A percentile compares a stretch with the other conserved stretches of the same genome.
Evolutionary conservation across 2,888 invertebrate species (phyloP).

Genomic region (Dioctria rufipes): DNA sequence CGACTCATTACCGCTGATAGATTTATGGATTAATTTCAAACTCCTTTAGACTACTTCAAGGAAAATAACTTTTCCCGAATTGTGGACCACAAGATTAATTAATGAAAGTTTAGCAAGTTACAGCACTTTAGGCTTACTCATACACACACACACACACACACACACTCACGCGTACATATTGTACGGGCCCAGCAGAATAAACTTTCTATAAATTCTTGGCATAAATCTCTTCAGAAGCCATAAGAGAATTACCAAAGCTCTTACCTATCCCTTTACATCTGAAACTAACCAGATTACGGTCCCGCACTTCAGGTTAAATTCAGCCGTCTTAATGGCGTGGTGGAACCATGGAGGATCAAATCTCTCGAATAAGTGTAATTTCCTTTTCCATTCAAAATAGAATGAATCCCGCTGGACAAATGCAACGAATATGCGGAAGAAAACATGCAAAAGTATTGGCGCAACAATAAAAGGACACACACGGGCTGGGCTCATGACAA

Average conservation of each 20-base stretch:
- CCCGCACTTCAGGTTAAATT: conserved; percentile 40
- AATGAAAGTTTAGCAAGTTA: conserved; percentile 21
- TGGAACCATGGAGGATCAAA: conserved; percentile 22
- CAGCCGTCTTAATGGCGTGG: conserved; percentile 14
- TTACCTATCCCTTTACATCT: conserved; percentile 20
- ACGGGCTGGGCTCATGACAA: conserved; percentile 1
- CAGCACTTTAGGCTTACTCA: neutral
- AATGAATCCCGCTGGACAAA: conserved; percentile 43
- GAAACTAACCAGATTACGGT: conserved; percentile 45
- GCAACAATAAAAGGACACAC: conserved; percentile 13
- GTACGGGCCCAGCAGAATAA: conserved; percentile 9
- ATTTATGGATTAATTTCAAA: conserved; percentile 3
- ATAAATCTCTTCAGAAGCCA: conserved; percentile 42
- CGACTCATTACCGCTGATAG: neutral
- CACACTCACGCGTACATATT: no score
- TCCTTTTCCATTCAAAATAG: conserved; percentile 39
- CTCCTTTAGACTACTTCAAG: neutral
- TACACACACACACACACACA: no score
- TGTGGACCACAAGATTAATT: conserved; percentile 18
- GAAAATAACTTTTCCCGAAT: neutral
- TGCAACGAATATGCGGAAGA: conserved; percentile 13
- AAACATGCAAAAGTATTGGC: conserved; percentile 28
- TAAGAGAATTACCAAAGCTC: conserved; percentile 25
- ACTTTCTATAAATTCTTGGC: conserved; percentile 26
- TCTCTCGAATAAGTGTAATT: conserved; percentile 31